Base-by-base conservation (phyloP, 1,140 invertebrate genomes). In the Charaxes varanes region DNA sequence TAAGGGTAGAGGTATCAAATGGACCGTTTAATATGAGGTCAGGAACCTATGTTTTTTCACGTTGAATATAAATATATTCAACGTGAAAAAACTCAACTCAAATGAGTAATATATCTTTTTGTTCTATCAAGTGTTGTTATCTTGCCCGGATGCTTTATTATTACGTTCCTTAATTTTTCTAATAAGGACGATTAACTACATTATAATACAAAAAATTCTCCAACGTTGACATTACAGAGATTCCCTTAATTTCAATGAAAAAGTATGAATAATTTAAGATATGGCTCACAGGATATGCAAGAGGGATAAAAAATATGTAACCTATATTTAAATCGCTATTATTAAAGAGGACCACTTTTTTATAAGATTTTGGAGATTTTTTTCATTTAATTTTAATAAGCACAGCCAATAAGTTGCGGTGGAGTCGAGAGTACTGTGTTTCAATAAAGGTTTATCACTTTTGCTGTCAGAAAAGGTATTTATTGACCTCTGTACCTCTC, bases 351-450 rank as follows among this genome's bases (percentile, higher is more conserved):
- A 56, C 61, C 61, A 60, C 54, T 34, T 42, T n/a, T n/a, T n/a
- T 51, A 56, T 53, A 55, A 58, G 64, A 51, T 41, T 34, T 21
- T 65, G 52, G 55, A 31, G 54, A 44, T 45, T 35, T 38, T 54
- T 51, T 45, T 56, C 47, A 57, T 61, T 60, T 60, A 57, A 62
- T 60, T 66, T 63, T 61, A 62, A 65, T 60, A 77, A 76, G 70
- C 76, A 80, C 76, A 77, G 76, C 72, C 76, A 73, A 69, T 62
- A 59, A 47, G 60, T 74, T 63, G 62, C 63, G 57, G 62, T 77
- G 68, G 72, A 76, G 52, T 73, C 53, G 59, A 65, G 48, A 23
- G 12, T 53, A 32, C 6, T 41, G 32, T 41, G 38, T 41, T 32
- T 19, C 37, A 16, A 31, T 1, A 16, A 30, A 21, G 6, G 27